phyloP scores from a whole-genome alignment of 2,888 invertebrate genomes.

The Antheraea assamensis region DNA sequence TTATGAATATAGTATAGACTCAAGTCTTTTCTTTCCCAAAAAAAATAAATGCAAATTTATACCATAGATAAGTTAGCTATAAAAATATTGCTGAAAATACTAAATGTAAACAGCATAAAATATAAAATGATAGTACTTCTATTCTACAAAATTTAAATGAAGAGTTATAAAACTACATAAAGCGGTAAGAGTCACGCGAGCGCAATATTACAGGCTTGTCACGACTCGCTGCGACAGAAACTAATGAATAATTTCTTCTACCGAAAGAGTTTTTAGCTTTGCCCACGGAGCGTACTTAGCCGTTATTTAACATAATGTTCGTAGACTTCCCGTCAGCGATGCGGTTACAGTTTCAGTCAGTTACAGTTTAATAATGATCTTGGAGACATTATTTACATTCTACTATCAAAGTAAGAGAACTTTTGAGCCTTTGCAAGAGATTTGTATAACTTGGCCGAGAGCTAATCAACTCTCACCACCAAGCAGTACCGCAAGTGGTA shows the following conservation, averaged over 20 bases:
- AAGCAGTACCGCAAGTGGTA: too few species aligned
- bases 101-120: not conserved
- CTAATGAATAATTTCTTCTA: slow-evolving; percentile 61
- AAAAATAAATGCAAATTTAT: not conserved
- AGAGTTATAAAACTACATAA: slow-evolving; percentile 8
- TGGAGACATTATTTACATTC: not conserved
- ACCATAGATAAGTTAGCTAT: not conserved
- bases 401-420: too few species aligned
- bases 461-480: too few species aligned
- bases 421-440: too few species aligned
- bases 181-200: slow-evolving; percentile 7
- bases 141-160: not conserved
- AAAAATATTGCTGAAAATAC: not conserved
- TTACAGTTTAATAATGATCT: not conserved
- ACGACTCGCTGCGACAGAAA: slow-evolving; percentile 33
- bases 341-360: not conserved
- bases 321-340: slow-evolving; percentile 6
- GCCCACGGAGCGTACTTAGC: slow-evolving; percentile 39
- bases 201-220: slow-evolving; percentile 29
- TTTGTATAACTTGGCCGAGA: too few species aligned
- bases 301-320: slow-evolving; percentile 21
- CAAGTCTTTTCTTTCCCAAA: too few species aligned
- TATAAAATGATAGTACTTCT: not conserved
- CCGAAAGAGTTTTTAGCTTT: slow-evolving; percentile 52
- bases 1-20: too few species aligned